Percentiles rank a stretch among this genome's conserved stretches.
These are phyloP conservation scores for Embidobia sp. DNA, from an alignment of 2,888 invertebrate species.

Conservation along the genomic window DNA sequence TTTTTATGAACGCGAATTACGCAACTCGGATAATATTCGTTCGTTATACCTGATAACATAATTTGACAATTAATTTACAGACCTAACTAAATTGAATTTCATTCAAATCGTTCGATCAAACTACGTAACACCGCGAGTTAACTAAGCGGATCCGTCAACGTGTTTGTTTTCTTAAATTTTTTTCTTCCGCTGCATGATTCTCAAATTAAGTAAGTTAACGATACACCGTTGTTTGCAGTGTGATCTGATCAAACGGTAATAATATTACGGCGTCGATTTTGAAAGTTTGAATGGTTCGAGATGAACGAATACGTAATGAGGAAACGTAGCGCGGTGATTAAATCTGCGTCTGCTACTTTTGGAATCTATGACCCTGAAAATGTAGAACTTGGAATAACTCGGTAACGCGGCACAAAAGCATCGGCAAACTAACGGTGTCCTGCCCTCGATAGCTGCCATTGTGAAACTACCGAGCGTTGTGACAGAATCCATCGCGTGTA, in stretches of 20 bases:
- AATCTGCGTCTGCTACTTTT: slow-evolving; percentile 64
- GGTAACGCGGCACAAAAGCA: slow-evolving; percentile 76
- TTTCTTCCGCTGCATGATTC: neutral
- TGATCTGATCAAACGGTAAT: slow-evolving; percentile 33
- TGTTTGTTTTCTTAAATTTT: neutral
- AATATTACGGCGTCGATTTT: slow-evolving; percentile 36
- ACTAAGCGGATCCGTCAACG: neutral
- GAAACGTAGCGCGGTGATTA: slow-evolving; percentile 46
- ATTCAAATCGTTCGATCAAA: too few relatives aligned
- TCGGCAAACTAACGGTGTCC: slow-evolving; percentile 78
- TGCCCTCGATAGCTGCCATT: slow-evolving; percentile 79
- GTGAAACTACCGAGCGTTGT: slow-evolving; percentile 79
- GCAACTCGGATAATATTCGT: too few relatives aligned
- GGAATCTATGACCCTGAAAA: slow-evolving; percentile 66
- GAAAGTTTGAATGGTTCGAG: slow-evolving; percentile 45
- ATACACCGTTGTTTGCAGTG: slow-evolving; percentile 42
- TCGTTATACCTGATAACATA: too few relatives aligned
- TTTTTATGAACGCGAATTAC: too few relatives aligned
- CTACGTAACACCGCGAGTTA: neutral
- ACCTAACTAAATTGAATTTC: too few relatives aligned
- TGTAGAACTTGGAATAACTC: slow-evolving; percentile 68
- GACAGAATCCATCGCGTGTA: slow-evolving; percentile 77
- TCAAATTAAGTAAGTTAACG: slow-evolving; percentile 19
- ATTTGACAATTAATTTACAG: too few relatives aligned
- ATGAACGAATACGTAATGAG: slow-evolving; percentile 60